phyloP scores from a whole-genome alignment of 2,113 vertebrate species.

The Procavia capensis region DNA sequence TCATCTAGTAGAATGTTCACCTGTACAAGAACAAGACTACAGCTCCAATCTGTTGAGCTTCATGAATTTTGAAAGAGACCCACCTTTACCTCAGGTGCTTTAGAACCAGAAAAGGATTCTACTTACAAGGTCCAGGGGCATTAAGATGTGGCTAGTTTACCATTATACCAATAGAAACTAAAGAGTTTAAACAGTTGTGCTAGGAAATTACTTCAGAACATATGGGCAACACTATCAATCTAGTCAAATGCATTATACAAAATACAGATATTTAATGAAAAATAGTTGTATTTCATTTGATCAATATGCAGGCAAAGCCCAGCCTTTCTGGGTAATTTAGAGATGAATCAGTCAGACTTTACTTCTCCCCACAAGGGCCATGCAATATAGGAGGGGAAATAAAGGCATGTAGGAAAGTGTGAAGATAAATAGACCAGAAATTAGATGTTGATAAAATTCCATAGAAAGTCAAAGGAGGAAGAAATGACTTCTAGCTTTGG shows the following conservation, averaged over 20 bases:
- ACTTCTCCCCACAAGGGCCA: not conserved
- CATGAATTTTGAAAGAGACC: no score
- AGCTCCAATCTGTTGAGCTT: no score
- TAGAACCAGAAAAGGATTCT: no score
- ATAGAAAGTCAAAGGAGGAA: not conserved
- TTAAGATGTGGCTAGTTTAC: no score
- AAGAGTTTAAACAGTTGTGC: not conserved
- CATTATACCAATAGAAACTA: no score
- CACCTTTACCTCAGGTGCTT: no score
- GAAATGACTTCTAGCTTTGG: constrained; percentile 1
- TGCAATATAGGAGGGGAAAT: not conserved
- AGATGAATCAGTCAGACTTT: not conserved
- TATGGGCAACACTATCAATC: not conserved
- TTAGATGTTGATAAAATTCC: not conserved
- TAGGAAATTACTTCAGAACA: not conserved
- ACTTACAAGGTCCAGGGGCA: no score
- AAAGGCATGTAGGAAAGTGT: not conserved
- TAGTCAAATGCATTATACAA: not conserved
- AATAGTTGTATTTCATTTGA: not conserved
- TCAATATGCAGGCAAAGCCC: not conserved
- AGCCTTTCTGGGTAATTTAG: not conserved
- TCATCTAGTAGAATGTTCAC: no score
- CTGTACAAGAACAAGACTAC: no score
- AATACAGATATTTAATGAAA: not conserved
- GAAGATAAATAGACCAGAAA: not conserved